Base-by-base conservation (phyloP, 2,113 vertebrate genomes). In the Pan troglodytes region DNA sequence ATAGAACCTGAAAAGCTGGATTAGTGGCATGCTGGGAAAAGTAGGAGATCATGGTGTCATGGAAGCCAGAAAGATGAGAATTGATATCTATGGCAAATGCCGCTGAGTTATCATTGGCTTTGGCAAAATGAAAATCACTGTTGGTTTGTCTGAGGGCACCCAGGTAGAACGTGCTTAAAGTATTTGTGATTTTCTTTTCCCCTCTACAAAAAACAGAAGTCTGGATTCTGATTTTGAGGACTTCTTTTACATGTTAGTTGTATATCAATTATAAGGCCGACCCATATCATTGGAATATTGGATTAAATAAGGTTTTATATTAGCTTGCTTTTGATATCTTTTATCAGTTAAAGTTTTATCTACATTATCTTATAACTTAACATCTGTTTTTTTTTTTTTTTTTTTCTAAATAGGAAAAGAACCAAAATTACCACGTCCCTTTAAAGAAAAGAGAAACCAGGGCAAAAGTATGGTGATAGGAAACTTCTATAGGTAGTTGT, bases 341-440 rank as follows among this genome's bases (percentile, higher is more conserved):
- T 88, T 64, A 72, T 43, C 57, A 92, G 18, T 40, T 88, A n/a
- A 70, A 94, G 48, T 92, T 94, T 72, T 59, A 90, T 30, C 80
- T 87, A 70, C 6, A 57, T 22, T 6, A 7, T 32, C 8, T 67
- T 57, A 57, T 52, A 40, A 70, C 82, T 87, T 30, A 92, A 27
- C 57, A 43, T 35, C 35, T 10, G 12, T 89, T 82, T 86, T 25
- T 64, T 64, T 30, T 25, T n/a, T 3, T 38, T 38, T 38, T 61
- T 55, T 10, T 4, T 88, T 81, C 27, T 52, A 73, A 82, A 8
- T 17, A 81, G 16, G 11, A 88, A 52, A 78, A 92, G 79, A 93
- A 40, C 5, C 38, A 57, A 55, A 48, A 59, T 79, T 17, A 57
- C 27, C 43, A 59, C 1, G 43, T 32, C 5, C 18, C 11, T 12